Evolutionary conservation across 2,797 vertebrate species (phyloP), one percentile per base, ranked within the genome.

Genomic region (Lycodopsis pacificus): DNA sequence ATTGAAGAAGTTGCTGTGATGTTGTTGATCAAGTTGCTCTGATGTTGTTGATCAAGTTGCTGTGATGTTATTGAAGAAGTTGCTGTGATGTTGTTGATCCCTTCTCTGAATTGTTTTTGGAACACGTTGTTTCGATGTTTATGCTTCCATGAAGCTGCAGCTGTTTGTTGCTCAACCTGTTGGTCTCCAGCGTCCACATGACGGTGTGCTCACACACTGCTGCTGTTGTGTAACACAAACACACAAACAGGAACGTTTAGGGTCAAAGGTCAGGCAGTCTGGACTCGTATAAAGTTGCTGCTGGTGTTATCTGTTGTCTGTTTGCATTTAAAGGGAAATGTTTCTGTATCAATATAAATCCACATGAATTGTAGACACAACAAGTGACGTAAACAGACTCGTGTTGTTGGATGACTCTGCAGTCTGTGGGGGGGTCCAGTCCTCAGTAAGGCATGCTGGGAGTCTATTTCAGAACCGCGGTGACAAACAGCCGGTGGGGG

Each of bases 401-500:
- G 25, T 62, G 59, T n/a, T 59, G 32, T 40, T 49, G 68, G 27
- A 67, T 65, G 9, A 4, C 25, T 27, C 11, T 13, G 22, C 2
- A 9, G 17, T 22, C n/a, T 27, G 42, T 10, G 34, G 62, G 27
- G 25, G 53, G 5, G 48, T n/a, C 20, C 5, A 74, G 61, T 74
- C 82, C 84, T 88, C 87, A 84, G 86, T 86, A 80, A 80, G 87
- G 80, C 82, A 61, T 76, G 66, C 70, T 56, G 42, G 76, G 76
- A 42, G 68, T 68, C 73, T 69, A 86, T 85, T 89, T 90, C 83
- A 32, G 80, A 90, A 86, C 59, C 34, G 65, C 71, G 42, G 65
- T 49, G 71, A 86, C 87, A 90, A 88, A 91, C 88, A 91, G 89
- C 36, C 49, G 56, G 81, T 65, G 57, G 82, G 20, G 80, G 25